These are phyloP conservation scores for Prionailurus viverrinus DNA, from an alignment of 2,113 vertebrate genomes.

Conservation along the genomic window DNA sequence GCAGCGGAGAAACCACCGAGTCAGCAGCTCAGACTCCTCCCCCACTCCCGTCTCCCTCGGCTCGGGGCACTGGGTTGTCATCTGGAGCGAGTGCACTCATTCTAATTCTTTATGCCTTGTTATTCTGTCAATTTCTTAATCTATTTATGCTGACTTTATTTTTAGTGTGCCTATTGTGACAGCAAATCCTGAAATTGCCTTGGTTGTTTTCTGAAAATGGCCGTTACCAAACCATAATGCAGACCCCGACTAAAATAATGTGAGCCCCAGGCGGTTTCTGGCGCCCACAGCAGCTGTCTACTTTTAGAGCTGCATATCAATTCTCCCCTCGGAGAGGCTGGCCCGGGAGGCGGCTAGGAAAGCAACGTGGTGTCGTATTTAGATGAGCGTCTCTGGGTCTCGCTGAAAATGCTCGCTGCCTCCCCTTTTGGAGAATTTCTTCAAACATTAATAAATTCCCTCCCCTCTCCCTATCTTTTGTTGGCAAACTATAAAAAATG, in stretches of 20 bases:
- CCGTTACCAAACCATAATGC: constrained; percentile 85
- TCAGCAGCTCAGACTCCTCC: constrained; percentile 73
- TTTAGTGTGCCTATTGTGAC: constrained; percentile 85
- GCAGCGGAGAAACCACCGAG: constrained; percentile 71
- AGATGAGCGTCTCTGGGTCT: constrained; percentile 71
- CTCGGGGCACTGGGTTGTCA: constrained; percentile 73
- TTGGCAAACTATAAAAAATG: constrained; percentile 88
- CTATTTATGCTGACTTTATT: constrained; percentile 88
- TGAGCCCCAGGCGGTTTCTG: constrained; percentile 80
- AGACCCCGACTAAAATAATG: constrained; percentile 80
- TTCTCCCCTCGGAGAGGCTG: constrained; percentile 76
- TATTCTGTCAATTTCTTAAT: constrained; percentile 88
- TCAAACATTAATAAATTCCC: constrained; percentile 82
- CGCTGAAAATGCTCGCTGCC: constrained; percentile 48
- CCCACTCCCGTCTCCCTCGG: constrained; percentile 35
- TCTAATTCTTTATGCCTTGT: constrained; percentile 86
- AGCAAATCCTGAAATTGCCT: constrained; percentile 86
- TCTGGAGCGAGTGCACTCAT: constrained; percentile 78
- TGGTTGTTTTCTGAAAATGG: constrained; percentile 87
- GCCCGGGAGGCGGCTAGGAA: constrained; percentile 42
- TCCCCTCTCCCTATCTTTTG: constrained; percentile 85
- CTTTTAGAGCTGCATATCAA: constrained; percentile 77
- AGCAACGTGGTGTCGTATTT: constrained; percentile 55
- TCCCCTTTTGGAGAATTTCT: constrained; percentile 64
- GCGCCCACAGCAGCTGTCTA: constrained; percentile 82